These are phyloP conservation scores for Pristiophorus japonicus DNA, from an alignment of 2,113 vertebrate genomes.

Conservation along the genomic window DNA sequence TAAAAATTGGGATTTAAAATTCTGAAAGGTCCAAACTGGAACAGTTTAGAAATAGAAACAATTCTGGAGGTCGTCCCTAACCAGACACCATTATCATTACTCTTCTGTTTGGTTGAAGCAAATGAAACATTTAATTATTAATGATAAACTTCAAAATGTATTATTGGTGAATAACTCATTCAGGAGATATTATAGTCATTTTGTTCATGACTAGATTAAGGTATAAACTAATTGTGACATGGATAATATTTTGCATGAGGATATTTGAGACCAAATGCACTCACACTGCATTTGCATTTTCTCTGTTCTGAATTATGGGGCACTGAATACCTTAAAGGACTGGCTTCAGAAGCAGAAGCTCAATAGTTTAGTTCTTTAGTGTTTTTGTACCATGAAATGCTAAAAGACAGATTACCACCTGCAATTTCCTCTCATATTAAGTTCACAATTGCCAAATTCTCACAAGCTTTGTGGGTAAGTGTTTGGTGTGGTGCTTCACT, in stretches of 20 bases:
- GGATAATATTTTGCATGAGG: not conserved
- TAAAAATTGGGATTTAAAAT: too few relatives aligned
- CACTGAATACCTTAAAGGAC: conserved; percentile 42
- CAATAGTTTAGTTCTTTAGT: conserved; percentile 45
- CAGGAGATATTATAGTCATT: not conserved
- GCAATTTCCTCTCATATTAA: not conserved
- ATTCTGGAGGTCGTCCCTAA: not conserved
- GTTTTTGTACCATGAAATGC: conserved; percentile 6
- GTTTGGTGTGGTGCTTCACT: conserved; percentile 31
- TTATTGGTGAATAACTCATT: not conserved
- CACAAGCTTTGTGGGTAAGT: conserved; percentile 41
- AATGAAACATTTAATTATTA: not conserved
- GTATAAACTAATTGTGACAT: not conserved
- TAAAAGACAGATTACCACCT: not conserved
- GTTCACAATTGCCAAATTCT: not conserved
- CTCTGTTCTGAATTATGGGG: not conserved
- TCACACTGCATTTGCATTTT: not conserved
- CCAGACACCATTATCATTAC: not conserved
- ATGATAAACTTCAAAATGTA: not conserved
- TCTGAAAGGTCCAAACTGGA: not conserved
- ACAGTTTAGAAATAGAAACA: not conserved
- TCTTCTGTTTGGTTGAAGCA: not conserved
- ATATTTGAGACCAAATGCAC: not conserved
- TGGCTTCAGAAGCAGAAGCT: conserved; percentile 47
- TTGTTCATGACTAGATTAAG: not conserved